Percentiles rank a stretch among this genome's conserved stretches.
phyloP scores from a whole-genome alignment of 1,140 invertebrate genomes.

The Pinna nobilis region DNA sequence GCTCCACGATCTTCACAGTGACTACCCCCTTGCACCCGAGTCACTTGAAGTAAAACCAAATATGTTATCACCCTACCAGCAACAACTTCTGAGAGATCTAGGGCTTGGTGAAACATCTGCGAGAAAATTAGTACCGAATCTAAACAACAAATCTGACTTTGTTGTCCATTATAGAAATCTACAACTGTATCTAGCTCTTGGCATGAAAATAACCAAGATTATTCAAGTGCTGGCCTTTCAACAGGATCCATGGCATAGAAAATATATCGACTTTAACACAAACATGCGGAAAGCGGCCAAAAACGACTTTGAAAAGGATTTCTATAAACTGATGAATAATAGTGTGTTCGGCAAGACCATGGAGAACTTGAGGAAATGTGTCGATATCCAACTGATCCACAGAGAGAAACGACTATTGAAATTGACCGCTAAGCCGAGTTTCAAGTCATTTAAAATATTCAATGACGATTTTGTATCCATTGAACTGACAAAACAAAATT shows the following conservation, averaged over 20 bases:
- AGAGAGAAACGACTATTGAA: constrained; percentile 20
- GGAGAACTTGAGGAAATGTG: constrained; percentile 68
- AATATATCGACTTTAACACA: constrained; percentile 43
- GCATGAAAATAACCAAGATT: constrained; percentile 39
- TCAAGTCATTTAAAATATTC: constrained; percentile 67
- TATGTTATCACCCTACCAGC: constrained; percentile 18
- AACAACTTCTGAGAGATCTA: not conserved
- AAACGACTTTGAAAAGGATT: constrained; percentile 72
- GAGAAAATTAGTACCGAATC: constrained; percentile 1
- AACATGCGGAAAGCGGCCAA: constrained; percentile 64
- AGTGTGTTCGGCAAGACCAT: constrained; percentile 75
- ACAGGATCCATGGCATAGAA: constrained; percentile 34
- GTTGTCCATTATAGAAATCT: constrained; percentile 43
- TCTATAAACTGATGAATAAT: constrained; percentile 75
- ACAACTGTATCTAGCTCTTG: constrained; percentile 28
- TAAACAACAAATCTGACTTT: constrained; percentile 13
- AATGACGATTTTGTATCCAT: constrained; percentile 50
- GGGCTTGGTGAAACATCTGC: not conserved
- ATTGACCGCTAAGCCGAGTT: constrained; percentile 67
- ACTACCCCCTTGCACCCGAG: constrained; percentile 26
- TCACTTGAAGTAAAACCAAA: not conserved
- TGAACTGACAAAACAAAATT: constrained; percentile 38
- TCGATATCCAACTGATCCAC: constrained; percentile 35
- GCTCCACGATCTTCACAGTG: constrained; percentile 22
- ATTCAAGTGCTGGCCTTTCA: constrained; percentile 28